Evolutionary conservation across 2,797 vertebrate genomes (phyloP).

Genomic region (Champsocephalus esox): DNA sequence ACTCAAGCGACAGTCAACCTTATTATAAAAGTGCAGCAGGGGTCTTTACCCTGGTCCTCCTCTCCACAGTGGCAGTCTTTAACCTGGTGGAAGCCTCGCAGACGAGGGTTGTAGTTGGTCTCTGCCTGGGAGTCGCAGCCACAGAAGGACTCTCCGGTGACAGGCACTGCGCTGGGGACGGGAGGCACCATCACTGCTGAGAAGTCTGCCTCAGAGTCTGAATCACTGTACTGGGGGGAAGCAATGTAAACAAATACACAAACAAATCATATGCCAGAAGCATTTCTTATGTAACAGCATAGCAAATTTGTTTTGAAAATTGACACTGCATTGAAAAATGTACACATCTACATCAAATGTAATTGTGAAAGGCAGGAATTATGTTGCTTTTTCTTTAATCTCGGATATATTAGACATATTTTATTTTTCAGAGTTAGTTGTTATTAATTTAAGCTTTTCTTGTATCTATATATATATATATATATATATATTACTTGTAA

Average conservation of each 20-base stretch:
- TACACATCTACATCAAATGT: background rate
- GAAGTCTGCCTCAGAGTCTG: conserved; percentile 93
- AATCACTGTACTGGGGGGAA: conserved; percentile 91
- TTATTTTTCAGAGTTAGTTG: no score
- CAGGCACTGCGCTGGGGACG: conserved; percentile 94
- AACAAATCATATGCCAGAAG: conserved; percentile 14
- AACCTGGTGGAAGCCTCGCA: conserved; percentile 87
- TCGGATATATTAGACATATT: no score
- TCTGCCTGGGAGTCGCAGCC: conserved; percentile 92
- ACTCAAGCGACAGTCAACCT: background rate
- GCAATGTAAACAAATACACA: conserved; percentile 16
- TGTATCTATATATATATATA: no score
- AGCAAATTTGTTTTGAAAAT: background rate
- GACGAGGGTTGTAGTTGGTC: conserved; percentile 86
- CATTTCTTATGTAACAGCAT: conserved; percentile 2
- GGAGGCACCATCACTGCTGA: conserved; percentile 87
- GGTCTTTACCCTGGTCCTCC: conserved; percentile 91
- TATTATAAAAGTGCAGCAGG: no score
- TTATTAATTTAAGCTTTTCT: no score
- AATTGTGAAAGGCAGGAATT: background rate
- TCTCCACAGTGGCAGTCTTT: conserved; percentile 96
- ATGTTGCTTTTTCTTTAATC: no score
- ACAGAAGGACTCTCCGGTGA: conserved; percentile 97
- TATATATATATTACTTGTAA: no score
- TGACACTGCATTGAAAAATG: background rate